Evolutionary conservation across 2,113 vertebrate species (phyloP), one percentile per base, ranked within the genome.

Genomic region (Oreochromis niloticus): DNA sequence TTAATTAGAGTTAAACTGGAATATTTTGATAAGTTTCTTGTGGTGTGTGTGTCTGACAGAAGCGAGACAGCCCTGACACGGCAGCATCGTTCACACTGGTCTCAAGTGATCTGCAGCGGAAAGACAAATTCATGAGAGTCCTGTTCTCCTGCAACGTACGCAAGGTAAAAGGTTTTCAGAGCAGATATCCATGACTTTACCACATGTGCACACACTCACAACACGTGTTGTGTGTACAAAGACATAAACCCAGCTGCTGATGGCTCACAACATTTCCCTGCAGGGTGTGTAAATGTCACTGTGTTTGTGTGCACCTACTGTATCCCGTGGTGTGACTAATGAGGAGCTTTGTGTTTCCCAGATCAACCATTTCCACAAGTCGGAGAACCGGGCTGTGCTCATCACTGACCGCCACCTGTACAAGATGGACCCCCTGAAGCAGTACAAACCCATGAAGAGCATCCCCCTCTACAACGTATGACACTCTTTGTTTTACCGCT

Each of bases 371-470:
- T 99, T 99, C 88, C 98, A 97, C 94, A 99, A 98, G 92, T 96
- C 98, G 13, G 98, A 98, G 95, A 96, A 99, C 95, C 95, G 99
- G 66, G 97, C 97, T 1, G 96, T 99, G 91, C 97, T 99, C 93
- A 97, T 99, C 86, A 99, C 98, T 2, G 99, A 99, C 87, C 96
- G 99, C 1, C 99, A 99, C 93, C 96, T 99, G 7, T 99, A 99
- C 90, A 99, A 99, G 96, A 97, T 99, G 98, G 98, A 99, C 86
- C 98, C 99, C 17, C 93, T 97, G 84, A 99, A 97, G 95, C 97
- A 98, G 92, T 99, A 98, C 96, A 98, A 98, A 52, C 97, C 98
- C 89, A 99, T 99, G 99, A 99, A 97, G 96, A 99, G 97, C 90
- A 99, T 97, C 91, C 98, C 99, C 1, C 97, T 99, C 6, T 99